Percentiles rank a stretch among this genome's conserved stretches.
Evolutionary conservation across 2,888 invertebrate species (phyloP).

Genomic region (Octonoba sinensis): DNA sequence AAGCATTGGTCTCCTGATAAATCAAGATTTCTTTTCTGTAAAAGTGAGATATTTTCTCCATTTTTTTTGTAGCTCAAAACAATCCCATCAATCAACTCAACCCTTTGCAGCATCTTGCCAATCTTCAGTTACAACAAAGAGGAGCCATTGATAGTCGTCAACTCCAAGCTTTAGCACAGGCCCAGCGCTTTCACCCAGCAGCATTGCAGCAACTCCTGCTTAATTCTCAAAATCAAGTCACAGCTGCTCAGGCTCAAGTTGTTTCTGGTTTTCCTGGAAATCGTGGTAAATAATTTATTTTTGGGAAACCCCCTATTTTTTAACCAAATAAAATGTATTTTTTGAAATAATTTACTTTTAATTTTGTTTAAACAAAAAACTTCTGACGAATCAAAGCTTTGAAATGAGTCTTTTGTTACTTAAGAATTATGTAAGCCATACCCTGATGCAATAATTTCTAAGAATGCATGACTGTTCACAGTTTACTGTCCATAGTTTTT

Average conservation of each 20-base stretch:
- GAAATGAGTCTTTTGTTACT: no score
- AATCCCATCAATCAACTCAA: slow-evolving; percentile 45
- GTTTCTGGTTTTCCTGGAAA: slow-evolving; percentile 52
- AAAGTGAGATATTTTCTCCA: background rate
- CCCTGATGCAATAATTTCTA: no score
- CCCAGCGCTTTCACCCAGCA: slow-evolving; percentile 59
- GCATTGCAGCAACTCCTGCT: slow-evolving; percentile 62
- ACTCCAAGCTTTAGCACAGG: slow-evolving; percentile 58
- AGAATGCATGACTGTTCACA: no score
- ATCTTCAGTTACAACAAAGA: slow-evolving; percentile 47
- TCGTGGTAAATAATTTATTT: slow-evolving; percentile 22
- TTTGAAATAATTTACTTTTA: background rate
- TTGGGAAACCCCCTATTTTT: background rate
- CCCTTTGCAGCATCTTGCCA: slow-evolving; percentile 53
- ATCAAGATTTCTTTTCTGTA: background rate
- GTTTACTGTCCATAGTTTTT: no score
- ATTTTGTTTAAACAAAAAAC: background rate
- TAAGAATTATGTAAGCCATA: no score
- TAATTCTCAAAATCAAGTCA: slow-evolving; percentile 55
- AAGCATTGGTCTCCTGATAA: background rate
- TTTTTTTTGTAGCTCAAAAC: slow-evolving; percentile 32
- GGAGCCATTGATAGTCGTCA: slow-evolving; percentile 45
- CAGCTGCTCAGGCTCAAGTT: slow-evolving; percentile 49
- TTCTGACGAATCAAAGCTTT: no score
- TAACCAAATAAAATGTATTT: background rate